phyloP scores from a whole-genome alignment of 2,888 invertebrate species.

The Branchipolynoe longqiensis region DNA sequence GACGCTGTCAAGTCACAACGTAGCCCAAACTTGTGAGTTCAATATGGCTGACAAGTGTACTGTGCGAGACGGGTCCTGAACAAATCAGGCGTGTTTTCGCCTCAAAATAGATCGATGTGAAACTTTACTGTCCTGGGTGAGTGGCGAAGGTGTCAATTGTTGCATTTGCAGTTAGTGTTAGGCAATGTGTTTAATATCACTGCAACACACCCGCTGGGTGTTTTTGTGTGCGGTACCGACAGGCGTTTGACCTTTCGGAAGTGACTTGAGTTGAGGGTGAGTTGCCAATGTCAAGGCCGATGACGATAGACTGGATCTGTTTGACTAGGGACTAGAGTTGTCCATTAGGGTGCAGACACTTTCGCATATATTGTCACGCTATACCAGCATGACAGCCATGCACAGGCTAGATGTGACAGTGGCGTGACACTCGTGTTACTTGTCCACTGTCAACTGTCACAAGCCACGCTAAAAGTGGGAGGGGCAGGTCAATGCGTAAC shows the following conservation, averaged over 20 bases:
- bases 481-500: not conserved
- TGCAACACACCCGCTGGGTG: not conserved
- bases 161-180: not conserved
- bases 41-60: slow-evolving; percentile 47
- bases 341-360: too few relatives aligned
- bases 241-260: slow-evolving; percentile 31
- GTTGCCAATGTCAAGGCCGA: slow-evolving; percentile 43
- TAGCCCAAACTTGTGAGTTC: not conserved
- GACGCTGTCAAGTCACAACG: slow-evolving; percentile 9
- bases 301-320: not conserved
- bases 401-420: not conserved
- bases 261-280: slow-evolving; percentile 19
- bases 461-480: slow-evolving; percentile 11
- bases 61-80: not conserved
- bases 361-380: too few relatives aligned
- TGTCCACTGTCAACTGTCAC: not conserved
- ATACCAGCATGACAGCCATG: too few relatives aligned
- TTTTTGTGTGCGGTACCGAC: not conserved
- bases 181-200: not conserved
- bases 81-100: slow-evolving; percentile 13
- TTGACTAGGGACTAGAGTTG: not conserved
- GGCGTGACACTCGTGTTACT: not conserved
- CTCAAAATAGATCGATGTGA: not conserved
- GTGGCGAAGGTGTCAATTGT: not conserved
- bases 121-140: not conserved